These are phyloP conservation scores for Eilema griseolum DNA, from an alignment of 2,888 invertebrate genomes.

Conservation along the genomic window DNA sequence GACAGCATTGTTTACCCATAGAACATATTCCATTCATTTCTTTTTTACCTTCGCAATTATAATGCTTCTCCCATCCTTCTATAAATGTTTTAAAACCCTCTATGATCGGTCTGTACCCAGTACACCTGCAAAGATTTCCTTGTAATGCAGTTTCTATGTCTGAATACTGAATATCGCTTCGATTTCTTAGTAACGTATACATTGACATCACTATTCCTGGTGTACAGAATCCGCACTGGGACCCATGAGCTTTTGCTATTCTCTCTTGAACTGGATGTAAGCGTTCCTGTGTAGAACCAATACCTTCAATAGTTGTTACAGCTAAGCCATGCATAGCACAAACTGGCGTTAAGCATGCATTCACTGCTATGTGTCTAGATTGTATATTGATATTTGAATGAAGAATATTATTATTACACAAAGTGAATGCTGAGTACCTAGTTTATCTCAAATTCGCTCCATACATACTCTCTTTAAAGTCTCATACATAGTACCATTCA, in stretches of 20 bases:
- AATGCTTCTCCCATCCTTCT: conserved; percentile 89
- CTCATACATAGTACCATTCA: too few relatives aligned
- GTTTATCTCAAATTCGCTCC: not conserved
- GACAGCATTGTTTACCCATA: conserved; percentile 91
- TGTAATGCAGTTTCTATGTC: conserved; percentile 94
- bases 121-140: conserved; percentile 96
- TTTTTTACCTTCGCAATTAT: conserved; percentile 53
- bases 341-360: conserved; percentile 96
- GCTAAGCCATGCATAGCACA: conserved; percentile 95
- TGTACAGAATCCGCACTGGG: conserved; percentile 98
- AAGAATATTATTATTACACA: not conserved
- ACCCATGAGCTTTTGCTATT: conserved; percentile 96
- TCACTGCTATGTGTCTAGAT: conserved; percentile 91
- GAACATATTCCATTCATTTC: conserved; percentile 72
- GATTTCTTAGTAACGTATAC: conserved; percentile 94
- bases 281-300: conserved; percentile 92
- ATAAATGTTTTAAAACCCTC: conserved; percentile 96
- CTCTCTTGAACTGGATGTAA: conserved; percentile 96
- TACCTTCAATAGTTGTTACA: conserved; percentile 97
- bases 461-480: not conserved
- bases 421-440: not conserved
- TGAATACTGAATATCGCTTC: conserved; percentile 90
- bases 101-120: conserved; percentile 97
- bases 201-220: conserved; percentile 99
- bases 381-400: not conserved